phyloP scores from a whole-genome alignment of 2,888 invertebrate genomes.

The Hypercompe scribonia region DNA sequence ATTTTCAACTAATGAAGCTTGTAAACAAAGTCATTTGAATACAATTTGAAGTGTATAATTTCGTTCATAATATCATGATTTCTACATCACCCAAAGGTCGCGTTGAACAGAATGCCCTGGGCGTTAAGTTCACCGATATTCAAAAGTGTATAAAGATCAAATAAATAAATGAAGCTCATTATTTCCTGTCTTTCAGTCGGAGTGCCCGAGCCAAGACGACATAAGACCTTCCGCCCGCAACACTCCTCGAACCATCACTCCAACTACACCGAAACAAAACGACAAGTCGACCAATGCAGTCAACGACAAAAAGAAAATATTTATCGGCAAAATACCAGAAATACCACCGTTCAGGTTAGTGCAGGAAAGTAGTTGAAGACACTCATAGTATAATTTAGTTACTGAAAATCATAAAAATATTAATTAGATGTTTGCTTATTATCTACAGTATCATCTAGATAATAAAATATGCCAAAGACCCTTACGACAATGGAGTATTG shows the following conservation, averaged over 20 bases:
- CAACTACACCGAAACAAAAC: slow-evolving; percentile 71
- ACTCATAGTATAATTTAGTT: not conserved
- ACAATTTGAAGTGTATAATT: no score
- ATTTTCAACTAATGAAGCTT: no score
- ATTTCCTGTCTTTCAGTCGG: slow-evolving; percentile 70
- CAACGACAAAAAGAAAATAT: slow-evolving; percentile 67
- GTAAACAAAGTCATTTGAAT: no score
- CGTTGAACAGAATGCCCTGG: no score
- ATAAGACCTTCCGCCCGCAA: slow-evolving; percentile 62
- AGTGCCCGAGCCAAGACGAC: slow-evolving; percentile 77
- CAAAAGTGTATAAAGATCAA: no score
- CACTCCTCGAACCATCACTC: slow-evolving; percentile 67
- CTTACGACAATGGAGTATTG: no score
- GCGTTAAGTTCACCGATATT: no score
- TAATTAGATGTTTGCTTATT: no score
- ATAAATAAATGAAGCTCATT: no score
- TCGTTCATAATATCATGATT: no score
- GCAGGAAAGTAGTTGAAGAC: not conserved
- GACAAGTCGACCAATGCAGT: slow-evolving; percentile 35
- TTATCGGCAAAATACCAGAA: slow-evolving; percentile 82
- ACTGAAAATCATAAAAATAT: not conserved
- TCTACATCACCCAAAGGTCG: no score
- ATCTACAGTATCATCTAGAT: not conserved
- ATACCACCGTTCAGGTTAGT: slow-evolving; percentile 83
- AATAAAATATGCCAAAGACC: not conserved